Conservation (phyloP, 2,113 vertebrate genomes). For the Pachypanchax playfairii region DNA sequence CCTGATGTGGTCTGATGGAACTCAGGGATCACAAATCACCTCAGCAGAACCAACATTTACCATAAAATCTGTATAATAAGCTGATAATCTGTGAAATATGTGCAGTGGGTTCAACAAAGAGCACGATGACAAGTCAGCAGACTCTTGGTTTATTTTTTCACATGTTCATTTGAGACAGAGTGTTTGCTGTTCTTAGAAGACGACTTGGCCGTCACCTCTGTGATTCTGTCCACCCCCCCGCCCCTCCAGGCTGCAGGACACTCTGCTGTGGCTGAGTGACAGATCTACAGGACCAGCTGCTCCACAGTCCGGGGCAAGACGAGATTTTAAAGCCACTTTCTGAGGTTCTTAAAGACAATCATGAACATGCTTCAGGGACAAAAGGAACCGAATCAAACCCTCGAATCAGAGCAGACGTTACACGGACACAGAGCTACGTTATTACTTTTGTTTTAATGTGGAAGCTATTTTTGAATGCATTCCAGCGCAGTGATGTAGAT, state of each 20-base stretch:
- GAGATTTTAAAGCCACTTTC: slow-evolving; percentile 13
- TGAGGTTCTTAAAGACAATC: slow-evolving; percentile 7
- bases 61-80: no score
- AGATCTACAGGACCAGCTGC: slow-evolving; percentile 68
- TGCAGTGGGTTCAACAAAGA: neutral
- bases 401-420: neutral
- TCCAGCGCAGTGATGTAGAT: slow-evolving; percentile 79
- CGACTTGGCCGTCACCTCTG: slow-evolving; percentile 9
- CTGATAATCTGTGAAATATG: slow-evolving; percentile 5
- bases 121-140: neutral
- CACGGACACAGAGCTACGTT: slow-evolving; percentile 21
- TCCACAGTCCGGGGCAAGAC: slow-evolving; percentile 31
- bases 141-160: slow-evolving; percentile 5
- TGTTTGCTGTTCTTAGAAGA: slow-evolving; percentile 37
- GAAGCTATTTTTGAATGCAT: slow-evolving; percentile 85
- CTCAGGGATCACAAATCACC: no score
- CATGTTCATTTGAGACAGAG: slow-evolving; percentile 27
- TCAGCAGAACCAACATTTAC: no score
- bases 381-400: slow-evolving; percentile 13
- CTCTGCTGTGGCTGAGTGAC: slow-evolving; percentile 55
- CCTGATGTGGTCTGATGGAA: no score
- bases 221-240: slow-evolving; percentile 2
- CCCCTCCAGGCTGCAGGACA: slow-evolving; percentile 4
- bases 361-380: slow-evolving; percentile 10
- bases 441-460: slow-evolving; percentile 76